A percentile compares a stretch with the other conserved stretches of the same genome.
Conservation (phyloP, 2,888 invertebrate species). For the Crossocerus cetratus region DNA sequence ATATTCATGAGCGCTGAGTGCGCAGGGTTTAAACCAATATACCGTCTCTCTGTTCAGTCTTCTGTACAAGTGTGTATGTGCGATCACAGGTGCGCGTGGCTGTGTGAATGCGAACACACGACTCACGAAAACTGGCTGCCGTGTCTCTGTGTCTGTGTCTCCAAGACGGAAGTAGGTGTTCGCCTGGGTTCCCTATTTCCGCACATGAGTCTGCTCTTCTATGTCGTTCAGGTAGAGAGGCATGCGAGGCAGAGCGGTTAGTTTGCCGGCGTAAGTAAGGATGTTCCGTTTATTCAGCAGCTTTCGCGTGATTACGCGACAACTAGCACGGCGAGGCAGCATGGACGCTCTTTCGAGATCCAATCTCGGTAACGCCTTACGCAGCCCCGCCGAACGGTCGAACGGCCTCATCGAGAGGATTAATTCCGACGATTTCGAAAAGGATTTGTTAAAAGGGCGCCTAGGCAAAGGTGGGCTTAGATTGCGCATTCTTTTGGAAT, state of each 20-base stretch:
- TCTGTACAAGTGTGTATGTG: conserved; percentile 24
- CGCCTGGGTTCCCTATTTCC: not conserved
- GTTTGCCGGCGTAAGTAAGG: conserved; percentile 58
- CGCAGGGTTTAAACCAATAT: conserved; percentile 72
- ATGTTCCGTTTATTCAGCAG: conserved; percentile 64
- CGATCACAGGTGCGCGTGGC: conserved; percentile 13
- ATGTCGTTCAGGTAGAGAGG: conserved; percentile 5
- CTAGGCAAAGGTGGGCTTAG: too few relatives aligned
- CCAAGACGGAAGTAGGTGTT: not conserved
- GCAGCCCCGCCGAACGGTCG: conserved; percentile 17
- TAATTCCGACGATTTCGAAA: too few relatives aligned
- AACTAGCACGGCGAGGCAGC: conserved; percentile 17
- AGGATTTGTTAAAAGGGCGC: too few relatives aligned
- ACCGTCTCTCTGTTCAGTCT: conserved; percentile 50
- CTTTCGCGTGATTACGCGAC: conserved; percentile 60
- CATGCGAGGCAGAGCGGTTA: conserved; percentile 42
- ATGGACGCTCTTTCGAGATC: conserved; percentile 27
- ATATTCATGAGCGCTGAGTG: conserved; percentile 74
- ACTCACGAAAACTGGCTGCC: too few relatives aligned
- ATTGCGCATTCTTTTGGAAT: too few relatives aligned
- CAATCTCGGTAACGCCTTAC: conserved; percentile 38
- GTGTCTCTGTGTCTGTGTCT: not conserved
- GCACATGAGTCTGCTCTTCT: conserved; percentile 2
- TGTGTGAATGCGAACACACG: conserved; percentile 8
- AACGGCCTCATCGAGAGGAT: not conserved